phyloP scores from a whole-genome alignment of 2,113 vertebrate species.

The Narcine bancroftii region DNA sequence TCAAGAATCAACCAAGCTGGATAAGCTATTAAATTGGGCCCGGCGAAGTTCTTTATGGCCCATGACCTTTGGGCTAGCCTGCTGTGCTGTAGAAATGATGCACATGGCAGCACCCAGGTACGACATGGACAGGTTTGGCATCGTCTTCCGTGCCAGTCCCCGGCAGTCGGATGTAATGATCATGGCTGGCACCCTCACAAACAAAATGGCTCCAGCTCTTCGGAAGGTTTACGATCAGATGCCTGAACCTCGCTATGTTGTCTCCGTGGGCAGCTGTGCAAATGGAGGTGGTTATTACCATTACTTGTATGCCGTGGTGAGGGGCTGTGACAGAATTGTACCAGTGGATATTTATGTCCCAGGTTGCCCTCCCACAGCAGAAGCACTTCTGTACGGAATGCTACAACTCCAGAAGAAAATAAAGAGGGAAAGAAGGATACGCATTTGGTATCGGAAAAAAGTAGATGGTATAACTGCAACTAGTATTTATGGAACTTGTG shows the following conservation, averaged over 20 bases:
- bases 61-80: slow-evolving; percentile 91
- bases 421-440: slow-evolving; percentile 74
- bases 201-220: slow-evolving; percentile 92
- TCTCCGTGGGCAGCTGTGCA: slow-evolving; percentile 97
- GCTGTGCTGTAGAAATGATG: slow-evolving; percentile 98
- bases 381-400: slow-evolving; percentile 83
- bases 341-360: slow-evolving; percentile 97
- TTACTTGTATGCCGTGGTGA: slow-evolving; percentile 89
- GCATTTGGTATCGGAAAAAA: slow-evolving; percentile 88
- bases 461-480: not conserved
- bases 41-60: slow-evolving; percentile 96
- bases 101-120: slow-evolving; percentile 92
- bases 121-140: slow-evolving; percentile 93
- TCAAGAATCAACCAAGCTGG: too few species aligned
- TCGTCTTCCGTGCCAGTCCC: slow-evolving; percentile 88
- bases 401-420: slow-evolving; percentile 94
- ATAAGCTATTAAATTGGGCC: too few species aligned
- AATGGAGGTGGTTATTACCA: slow-evolving; percentile 96
- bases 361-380: slow-evolving; percentile 95
- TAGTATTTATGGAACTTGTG: not conserved
- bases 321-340: slow-evolving; percentile 89
- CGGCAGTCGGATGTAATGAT: slow-evolving; percentile 94
- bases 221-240: slow-evolving; percentile 98
- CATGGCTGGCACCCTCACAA: slow-evolving; percentile 85
- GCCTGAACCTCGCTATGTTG: slow-evolving; percentile 89